Conservation (phyloP, 2,113 vertebrate species). For the Brachypteracias leptosomus region DNA sequence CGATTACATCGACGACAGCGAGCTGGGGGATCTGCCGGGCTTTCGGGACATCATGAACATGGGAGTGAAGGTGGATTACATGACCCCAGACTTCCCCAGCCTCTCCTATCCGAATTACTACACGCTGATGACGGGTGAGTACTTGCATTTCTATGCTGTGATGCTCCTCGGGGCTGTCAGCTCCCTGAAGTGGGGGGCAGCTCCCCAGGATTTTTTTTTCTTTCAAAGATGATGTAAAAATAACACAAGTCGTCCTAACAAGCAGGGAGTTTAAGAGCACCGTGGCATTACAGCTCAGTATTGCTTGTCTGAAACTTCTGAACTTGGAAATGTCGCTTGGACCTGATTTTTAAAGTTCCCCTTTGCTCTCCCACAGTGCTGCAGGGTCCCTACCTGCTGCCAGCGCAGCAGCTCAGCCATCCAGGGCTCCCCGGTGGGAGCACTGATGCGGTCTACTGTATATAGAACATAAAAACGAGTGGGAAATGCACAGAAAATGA, state of each 20-base stretch:
- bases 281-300: not conserved
- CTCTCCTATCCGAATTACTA: constrained; percentile 96
- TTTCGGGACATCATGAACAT: constrained; percentile 81
- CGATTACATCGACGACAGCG: constrained; percentile 85
- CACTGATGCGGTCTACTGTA: not conserved
- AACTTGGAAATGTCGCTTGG: not conserved
- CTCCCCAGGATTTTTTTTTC: not conserved
- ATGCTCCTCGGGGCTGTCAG: not conserved
- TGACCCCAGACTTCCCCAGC: constrained; percentile 93
- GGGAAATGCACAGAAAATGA: not conserved
- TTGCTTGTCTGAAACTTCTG: not conserved
- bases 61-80: constrained; percentile 92
- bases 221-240: not conserved
- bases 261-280: not conserved
- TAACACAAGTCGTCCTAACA: not conserved
- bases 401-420: fast-evolving
- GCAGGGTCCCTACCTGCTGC: not conserved
- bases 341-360: not conserved
- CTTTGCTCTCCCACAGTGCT: not conserved
- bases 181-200: not conserved
- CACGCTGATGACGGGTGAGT: constrained; percentile 92
- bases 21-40: constrained; percentile 81
- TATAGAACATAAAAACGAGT: fast-evolving
- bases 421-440: not conserved
- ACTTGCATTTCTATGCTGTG: not conserved